Base-by-base conservation (phyloP, 2,888 invertebrate genomes). In the Drosophila tanythrix region DNA sequence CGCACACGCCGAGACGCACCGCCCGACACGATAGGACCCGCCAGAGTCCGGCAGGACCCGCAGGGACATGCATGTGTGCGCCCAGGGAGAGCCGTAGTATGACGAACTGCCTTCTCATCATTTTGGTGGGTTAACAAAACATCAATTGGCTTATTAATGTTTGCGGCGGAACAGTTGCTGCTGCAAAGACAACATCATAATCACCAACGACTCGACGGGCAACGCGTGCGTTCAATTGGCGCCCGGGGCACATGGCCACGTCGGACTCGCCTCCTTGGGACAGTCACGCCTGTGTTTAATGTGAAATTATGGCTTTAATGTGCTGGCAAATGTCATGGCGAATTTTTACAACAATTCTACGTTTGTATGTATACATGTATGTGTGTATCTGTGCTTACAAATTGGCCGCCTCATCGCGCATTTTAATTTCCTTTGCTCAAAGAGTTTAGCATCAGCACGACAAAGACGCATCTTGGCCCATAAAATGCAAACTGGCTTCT, bases 71-170 rank as follows among this genome's bases (percentile, higher is more conserved):
- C 87, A 80, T 84, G 84, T 88, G 74, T 69, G 56, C 74, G 59
- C 65, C 78, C 50, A 40, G 74, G 88, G 79, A 79, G 59, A 52
- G 64, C 65, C 63, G 68, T 70, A 71, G 69, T 70, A 78, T 83
- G 88, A 88, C 82, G 82, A 75, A 79, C 88, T 72, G 82, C 70
- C 73, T 35, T 40, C 64, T 40, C 46, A 31, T 51, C 38, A 35
- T 25, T 35, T 35, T 35, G 86, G 66, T 74, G 82, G 89, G 87
- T 88, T 88, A 88, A 88, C 87, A 88, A 86, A 86, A 86, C 89
- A 86, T 83, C 85, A 86, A 86, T 86, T 86, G 85, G 82, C 85
- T 86, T 86, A 86, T 86, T 88, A 88, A 86, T 86, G 89, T 86
- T 82, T 80, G 78, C 67, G 69, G 58, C 57, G 31, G 43, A 43